Percentiles rank a stretch among this genome's conserved stretches.
phyloP scores from a whole-genome alignment of 1,140 invertebrate genomes.

The Heliconius hewitsoni region DNA sequence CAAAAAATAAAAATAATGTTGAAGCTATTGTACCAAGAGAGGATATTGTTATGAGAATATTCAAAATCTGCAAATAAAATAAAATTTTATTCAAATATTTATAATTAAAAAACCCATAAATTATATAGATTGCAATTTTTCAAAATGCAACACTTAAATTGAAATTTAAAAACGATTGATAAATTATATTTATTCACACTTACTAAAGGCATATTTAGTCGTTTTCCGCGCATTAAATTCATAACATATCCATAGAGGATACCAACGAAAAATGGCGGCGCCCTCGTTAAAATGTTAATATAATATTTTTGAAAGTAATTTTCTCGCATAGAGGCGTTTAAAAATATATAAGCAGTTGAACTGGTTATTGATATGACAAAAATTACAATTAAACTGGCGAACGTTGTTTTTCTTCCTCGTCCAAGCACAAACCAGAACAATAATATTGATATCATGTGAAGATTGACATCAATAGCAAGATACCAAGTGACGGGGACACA shows the following conservation, averaged over 20 bases:
- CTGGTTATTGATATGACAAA: conserved; percentile 34
- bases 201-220: conserved; percentile 38
- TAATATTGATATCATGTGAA: conserved; percentile 84
- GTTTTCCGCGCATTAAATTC: conserved; percentile 23
- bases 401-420: conserved; percentile 46
- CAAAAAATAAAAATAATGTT: neutral
- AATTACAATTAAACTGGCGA: conserved; percentile 41
- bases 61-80: conserved; percentile 15
- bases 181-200: conserved; percentile 12
- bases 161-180: conserved; percentile 3
- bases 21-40: neutral
- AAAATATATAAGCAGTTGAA: conserved; percentile 45
- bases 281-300: conserved; percentile 41
- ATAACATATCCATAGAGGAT: conserved; percentile 80
- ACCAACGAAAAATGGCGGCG: conserved; percentile 82
- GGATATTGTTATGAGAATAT: neutral
- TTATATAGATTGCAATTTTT: neutral
- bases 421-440: conserved; percentile 71
- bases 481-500: conserved; percentile 83
- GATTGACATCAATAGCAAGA: conserved; percentile 87
- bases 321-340: neutral
- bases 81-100: neutral
- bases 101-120: neutral
- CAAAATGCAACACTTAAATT: neutral
- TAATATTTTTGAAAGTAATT: neutral